Conservation (phyloP, 2,113 vertebrate species). For the Chunga burmeisteri region DNA sequence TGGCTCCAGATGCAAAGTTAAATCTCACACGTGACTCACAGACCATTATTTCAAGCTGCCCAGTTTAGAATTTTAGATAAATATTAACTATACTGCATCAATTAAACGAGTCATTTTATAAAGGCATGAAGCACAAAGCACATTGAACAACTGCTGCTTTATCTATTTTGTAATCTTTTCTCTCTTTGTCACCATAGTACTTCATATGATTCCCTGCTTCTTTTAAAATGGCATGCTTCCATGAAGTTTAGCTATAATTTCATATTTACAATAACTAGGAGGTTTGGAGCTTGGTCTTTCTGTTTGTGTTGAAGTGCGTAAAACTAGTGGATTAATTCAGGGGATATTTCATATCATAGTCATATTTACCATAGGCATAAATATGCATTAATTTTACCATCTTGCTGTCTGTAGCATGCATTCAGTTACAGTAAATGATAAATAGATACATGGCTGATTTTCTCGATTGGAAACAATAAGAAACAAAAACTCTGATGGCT, state of each 20-base stretch:
- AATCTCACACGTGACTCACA: not conserved
- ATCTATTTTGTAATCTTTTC: slow-evolving; percentile 34
- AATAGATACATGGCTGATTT: not conserved
- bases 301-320: not conserved
- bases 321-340: not conserved
- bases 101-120: not conserved
- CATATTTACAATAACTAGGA: not conserved
- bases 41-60: not conserved
- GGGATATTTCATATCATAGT: not conserved
- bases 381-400: slow-evolving; percentile 3
- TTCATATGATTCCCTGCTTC: slow-evolving; percentile 26
- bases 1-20: not conserved
- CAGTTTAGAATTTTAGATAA: not conserved
- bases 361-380: slow-evolving; percentile 29
- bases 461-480: not conserved
- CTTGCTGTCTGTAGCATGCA: not conserved
- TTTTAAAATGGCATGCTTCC: slow-evolving; percentile 33
- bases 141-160: not conserved
- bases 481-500: not conserved
- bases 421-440: not conserved
- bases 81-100: not conserved
- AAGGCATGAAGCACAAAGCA: not conserved
- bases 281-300: not conserved
- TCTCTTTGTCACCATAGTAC: slow-evolving; percentile 20
- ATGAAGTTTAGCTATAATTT: slow-evolving; percentile 37